These are phyloP conservation scores for Tragulus kanchil DNA, from an alignment of 2,113 vertebrate genomes.

Conservation along the genomic window DNA sequence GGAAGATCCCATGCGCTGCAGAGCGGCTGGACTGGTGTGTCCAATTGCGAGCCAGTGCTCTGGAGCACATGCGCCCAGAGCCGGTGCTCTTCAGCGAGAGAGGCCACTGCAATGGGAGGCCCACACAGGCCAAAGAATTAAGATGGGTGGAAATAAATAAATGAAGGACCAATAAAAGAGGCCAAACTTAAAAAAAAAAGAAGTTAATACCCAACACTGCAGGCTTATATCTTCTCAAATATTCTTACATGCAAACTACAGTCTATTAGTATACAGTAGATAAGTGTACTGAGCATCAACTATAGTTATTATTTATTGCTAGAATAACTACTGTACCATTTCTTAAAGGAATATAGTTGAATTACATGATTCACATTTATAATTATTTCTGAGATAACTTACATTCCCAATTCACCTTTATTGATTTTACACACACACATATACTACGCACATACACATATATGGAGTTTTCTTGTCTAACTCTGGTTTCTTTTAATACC, in stretches of 20 bases:
- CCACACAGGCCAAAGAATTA: too few relatives aligned
- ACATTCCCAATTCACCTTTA: background rate
- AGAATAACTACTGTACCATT: slow-evolving; percentile 5
- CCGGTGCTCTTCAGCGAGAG: too few relatives aligned
- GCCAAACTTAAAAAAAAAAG: too few relatives aligned
- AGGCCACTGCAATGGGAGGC: too few relatives aligned
- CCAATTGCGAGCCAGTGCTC: too few relatives aligned
- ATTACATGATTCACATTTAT: background rate
- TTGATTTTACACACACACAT: background rate
- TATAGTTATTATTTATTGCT: background rate
- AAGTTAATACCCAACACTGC: background rate
- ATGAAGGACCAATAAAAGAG: too few relatives aligned
- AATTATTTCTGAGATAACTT: background rate
- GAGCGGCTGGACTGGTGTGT: too few relatives aligned
- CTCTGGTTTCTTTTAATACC: background rate
- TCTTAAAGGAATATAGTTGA: background rate
- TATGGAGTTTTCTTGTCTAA: background rate
- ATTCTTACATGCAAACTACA: background rate
- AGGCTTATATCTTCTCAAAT: background rate
- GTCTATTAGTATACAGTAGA: background rate
- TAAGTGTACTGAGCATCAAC: background rate
- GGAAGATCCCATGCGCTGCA: background rate
- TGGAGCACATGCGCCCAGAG: too few relatives aligned
- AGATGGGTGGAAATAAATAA: too few relatives aligned
- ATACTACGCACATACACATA: too few relatives aligned